Evolutionary conservation across 2,888 invertebrate genomes (phyloP), one percentile per base, ranked within the genome.

Genomic region (Chloroclystis v-ata): DNA sequence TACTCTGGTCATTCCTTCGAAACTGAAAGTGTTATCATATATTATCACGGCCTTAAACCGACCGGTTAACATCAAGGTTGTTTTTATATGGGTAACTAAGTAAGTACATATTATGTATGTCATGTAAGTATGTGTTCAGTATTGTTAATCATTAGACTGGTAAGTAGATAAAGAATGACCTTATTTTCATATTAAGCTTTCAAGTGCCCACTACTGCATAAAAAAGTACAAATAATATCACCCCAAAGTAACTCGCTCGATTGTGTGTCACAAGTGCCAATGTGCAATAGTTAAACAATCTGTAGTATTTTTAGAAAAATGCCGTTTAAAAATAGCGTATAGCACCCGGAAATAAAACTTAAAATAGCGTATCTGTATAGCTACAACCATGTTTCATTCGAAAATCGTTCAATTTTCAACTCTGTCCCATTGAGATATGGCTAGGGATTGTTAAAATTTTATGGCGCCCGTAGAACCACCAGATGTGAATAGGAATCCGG

Each of bases 401-500:
- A 24, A 40, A 24, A 20, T 35, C 9, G 1, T 4, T 35, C 10
- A 45, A 39, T 47, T 49, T 48, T 39, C 16, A 26, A 35, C 38
- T 33, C 43, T 42, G 4, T 12, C n/a, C 10, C 45, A n/a, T 38
- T 6, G 26, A 3, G 3, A 6, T 46, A 37, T 2, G 42, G 37
- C 14, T 45, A 2, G 4, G 26, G 28, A 33, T 41, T 1, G 12
- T n/a, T 38, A 8, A 5, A 26, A n/a, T n/a, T n/a, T n/a, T 37
- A 24, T 3, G 43, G 24, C 24, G 49, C 55, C 57, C 57, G 63
- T 62, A 65, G 71, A 69, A 66, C 67, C 60, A 73, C 72, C 80
- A 82, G 83, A 85, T 86, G 86, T 84, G 76, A 76, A 72, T 68
- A 67, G 68, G 64, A 66, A 70, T 69, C 67, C 61, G 71, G 69